A percentile compares a stretch with the other conserved stretches of the same genome.
These are phyloP conservation scores for Taxidea taxus DNA, from an alignment of 2,113 vertebrate genomes.

Conservation along the genomic window DNA sequence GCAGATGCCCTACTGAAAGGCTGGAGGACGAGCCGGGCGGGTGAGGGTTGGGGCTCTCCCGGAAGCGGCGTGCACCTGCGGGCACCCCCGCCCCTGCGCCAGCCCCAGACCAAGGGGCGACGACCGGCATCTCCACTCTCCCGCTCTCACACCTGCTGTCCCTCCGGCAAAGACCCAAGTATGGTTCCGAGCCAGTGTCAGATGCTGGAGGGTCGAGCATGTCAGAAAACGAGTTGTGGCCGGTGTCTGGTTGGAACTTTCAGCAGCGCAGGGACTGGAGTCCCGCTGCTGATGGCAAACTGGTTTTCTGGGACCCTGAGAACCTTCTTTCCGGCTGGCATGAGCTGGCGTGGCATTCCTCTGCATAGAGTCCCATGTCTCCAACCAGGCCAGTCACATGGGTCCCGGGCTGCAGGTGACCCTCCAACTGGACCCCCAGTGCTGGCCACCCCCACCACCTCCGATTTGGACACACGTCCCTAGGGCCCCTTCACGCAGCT, in stretches of 20 bases:
- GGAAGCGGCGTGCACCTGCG: not conserved
- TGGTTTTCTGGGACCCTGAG: not conserved
- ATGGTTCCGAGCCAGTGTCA: not conserved
- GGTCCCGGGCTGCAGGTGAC: not conserved
- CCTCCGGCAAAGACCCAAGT: too few species aligned
- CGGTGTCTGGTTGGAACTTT: not conserved
- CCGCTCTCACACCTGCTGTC: not conserved
- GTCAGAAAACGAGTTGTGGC: not conserved
- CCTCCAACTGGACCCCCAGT: not conserved
- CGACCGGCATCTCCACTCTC: not conserved
- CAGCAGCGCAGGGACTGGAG: not conserved
- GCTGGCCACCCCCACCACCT: not conserved
- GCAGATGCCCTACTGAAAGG: not conserved
- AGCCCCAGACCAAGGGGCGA: not conserved
- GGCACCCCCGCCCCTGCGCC: not conserved
- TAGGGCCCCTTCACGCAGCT: too few species aligned
- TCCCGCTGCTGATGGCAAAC: not conserved
- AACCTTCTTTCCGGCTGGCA: not conserved
- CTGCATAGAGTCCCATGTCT: not conserved
- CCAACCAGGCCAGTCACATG: not conserved
- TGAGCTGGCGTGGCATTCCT: not conserved
- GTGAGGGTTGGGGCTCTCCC: not conserved
- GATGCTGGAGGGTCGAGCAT: not conserved
- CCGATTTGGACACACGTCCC: not conserved
- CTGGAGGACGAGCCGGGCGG: not conserved